Percentiles rank a stretch among this genome's conserved stretches.
These are phyloP conservation scores for Crioceris asparagi DNA, from an alignment of 2,888 invertebrate genomes.

Conservation along the genomic window DNA sequence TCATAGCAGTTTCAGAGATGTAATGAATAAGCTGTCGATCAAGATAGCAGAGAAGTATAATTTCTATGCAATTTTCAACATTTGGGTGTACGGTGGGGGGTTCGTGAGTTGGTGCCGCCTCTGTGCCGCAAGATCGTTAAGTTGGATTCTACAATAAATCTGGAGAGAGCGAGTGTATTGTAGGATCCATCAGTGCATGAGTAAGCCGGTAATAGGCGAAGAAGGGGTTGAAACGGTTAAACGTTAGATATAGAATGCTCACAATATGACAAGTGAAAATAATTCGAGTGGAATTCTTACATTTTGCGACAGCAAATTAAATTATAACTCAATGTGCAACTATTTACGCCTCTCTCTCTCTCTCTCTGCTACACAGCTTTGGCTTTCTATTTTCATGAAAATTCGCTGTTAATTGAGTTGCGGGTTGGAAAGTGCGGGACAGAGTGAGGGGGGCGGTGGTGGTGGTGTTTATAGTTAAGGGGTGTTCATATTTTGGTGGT, in stretches of 20 bases:
- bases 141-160: conserved; percentile 33
- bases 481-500: no score
- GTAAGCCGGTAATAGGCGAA: conserved; percentile 34
- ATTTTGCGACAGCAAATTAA: conserved; percentile 30
- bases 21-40: neutral
- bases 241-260: conserved; percentile 35
- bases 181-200: conserved; percentile 37
- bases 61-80: neutral
- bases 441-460: no score
- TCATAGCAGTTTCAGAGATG: no score
- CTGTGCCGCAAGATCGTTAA: conserved; percentile 25
- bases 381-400: no score
- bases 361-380: neutral
- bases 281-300: conserved; percentile 40
- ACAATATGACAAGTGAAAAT: conserved; percentile 36
- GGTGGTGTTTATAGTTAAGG: neutral
- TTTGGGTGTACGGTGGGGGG: neutral
- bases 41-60: no score
- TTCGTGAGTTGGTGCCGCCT: no score
- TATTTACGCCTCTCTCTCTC: conserved; percentile 11
- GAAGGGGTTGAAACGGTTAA: conserved; percentile 35
- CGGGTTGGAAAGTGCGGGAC: no score
- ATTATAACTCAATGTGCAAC: conserved; percentile 23
- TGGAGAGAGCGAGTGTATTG: conserved; percentile 29
- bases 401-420: no score